Conservation (phyloP, 2,113 vertebrate genomes). For the Toxotes jaculatrix region DNA sequence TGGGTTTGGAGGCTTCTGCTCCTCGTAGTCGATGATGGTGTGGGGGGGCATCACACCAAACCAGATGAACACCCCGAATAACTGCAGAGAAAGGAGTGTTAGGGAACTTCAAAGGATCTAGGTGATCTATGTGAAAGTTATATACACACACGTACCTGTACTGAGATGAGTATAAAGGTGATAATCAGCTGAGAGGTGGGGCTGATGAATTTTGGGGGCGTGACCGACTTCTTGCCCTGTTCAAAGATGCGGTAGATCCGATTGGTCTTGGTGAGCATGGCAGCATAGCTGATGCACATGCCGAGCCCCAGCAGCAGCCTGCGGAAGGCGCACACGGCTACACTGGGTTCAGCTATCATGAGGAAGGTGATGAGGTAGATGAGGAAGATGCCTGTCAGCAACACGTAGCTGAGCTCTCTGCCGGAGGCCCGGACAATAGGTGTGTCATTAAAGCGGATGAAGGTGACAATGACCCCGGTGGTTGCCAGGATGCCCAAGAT, state of each 20-base stretch:
- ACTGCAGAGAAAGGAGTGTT: conserved; percentile 53
- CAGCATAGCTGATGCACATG: conserved; percentile 86
- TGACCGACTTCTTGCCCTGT: conserved; percentile 88
- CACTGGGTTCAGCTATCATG: conserved; percentile 85
- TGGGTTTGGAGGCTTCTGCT: conserved; percentile 89
- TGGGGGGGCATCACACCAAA: conserved; percentile 88
- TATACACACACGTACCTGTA: conserved; percentile 66
- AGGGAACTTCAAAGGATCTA: neutral
- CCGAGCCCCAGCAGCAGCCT: conserved; percentile 84
- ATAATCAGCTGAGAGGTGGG: conserved; percentile 90
- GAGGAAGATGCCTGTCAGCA: conserved; percentile 84
- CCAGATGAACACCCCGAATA: conserved; percentile 88
- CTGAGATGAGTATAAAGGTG: conserved; percentile 86
- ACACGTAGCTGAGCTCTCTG: conserved; percentile 89
- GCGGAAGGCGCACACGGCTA: conserved; percentile 82
- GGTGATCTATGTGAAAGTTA: too few relatives aligned
- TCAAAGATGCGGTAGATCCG: conserved; percentile 91
- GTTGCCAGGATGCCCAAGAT: conserved; percentile 88
- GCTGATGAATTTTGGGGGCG: conserved; percentile 89
- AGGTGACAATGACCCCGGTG: conserved; percentile 81
- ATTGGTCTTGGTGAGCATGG: conserved; percentile 91
- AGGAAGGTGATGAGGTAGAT: conserved; percentile 87
- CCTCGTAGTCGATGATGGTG: conserved; percentile 91
- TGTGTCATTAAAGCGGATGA: conserved; percentile 87
- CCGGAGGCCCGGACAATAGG: conserved; percentile 90